phyloP scores from a whole-genome alignment of 1,140 invertebrate genomes.

The Globodera rostochiensis region DNA sequence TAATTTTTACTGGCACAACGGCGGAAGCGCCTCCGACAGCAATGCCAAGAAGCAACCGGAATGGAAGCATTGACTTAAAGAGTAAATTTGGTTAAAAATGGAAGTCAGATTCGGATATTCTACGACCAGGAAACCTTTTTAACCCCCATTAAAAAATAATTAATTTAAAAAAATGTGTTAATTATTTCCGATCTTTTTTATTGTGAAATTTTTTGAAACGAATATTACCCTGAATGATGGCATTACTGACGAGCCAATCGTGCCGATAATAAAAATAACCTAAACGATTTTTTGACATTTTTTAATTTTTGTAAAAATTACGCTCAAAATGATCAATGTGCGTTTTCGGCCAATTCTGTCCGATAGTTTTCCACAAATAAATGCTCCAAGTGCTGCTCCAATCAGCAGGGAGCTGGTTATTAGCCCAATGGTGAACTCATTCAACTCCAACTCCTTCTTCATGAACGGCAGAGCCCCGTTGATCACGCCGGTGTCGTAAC shows the following conservation, averaged over 20 bases:
- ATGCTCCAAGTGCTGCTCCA: slow-evolving; percentile 21
- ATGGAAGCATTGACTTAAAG: slow-evolving; percentile 13
- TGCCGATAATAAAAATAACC: slow-evolving; percentile 25
- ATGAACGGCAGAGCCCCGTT: slow-evolving; percentile 26
- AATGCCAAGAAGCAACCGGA: slow-evolving; percentile 21
- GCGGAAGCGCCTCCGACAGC: slow-evolving; percentile 28
- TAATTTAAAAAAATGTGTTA: slow-evolving; percentile 9
- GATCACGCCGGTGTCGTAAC: slow-evolving; percentile 30
- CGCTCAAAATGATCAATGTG: slow-evolving; percentile 25
- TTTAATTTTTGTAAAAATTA: background rate
- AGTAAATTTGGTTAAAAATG: background rate
- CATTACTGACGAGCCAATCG: slow-evolving; percentile 16
- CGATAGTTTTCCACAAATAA: slow-evolving; percentile 15
- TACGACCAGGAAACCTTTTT: too few relatives aligned
- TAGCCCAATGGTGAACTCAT: slow-evolving; percentile 18
- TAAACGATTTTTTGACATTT: background rate
- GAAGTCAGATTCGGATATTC: background rate
- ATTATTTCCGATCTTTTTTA: background rate
- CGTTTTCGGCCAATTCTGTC: slow-evolving; percentile 17
- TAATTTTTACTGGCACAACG: slow-evolving; percentile 6
- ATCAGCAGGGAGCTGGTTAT: slow-evolving; percentile 26
- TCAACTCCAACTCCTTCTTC: slow-evolving; percentile 19
- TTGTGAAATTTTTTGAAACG: background rate
- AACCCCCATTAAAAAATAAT: background rate
- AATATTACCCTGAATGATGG: slow-evolving; percentile 6